These are phyloP conservation scores for Syritta pipiens DNA, from an alignment of 2,888 invertebrate species.

Conservation along the genomic window DNA sequence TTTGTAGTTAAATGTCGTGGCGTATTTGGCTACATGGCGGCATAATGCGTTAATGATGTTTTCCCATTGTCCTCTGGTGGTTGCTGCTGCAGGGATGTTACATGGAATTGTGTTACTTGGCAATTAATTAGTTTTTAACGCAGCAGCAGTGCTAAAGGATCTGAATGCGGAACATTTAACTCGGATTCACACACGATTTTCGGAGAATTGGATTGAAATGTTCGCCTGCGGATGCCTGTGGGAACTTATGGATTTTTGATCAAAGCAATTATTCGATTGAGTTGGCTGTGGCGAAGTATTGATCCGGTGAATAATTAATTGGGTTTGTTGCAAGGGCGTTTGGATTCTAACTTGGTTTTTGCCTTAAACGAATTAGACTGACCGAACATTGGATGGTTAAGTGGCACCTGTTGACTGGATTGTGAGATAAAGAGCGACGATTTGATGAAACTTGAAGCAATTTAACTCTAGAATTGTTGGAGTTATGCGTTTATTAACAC, in stretches of 20 bases:
- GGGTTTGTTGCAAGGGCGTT: no score
- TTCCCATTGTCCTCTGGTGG: constrained; percentile 39
- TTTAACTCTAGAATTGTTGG: no score
- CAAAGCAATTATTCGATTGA: constrained; percentile 6
- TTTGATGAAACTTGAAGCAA: no score
- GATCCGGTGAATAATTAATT: no score
- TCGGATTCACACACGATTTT: constrained; percentile 13
- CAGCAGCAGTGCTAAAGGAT: background rate
- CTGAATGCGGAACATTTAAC: background rate
- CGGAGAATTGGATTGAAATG: constrained; percentile 30
- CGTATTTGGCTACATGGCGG: constrained; percentile 21
- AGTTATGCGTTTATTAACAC: no score
- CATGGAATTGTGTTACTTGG: constrained; percentile 15
- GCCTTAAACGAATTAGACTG: no score
- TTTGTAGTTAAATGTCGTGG: constrained; percentile 38
- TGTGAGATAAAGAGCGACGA: no score
- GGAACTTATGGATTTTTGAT: background rate
- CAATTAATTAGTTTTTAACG: constrained; percentile 45
- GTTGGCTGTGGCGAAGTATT: background rate
- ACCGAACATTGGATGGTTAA: no score
- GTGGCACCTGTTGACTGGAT: no score
- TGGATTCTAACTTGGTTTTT: no score
- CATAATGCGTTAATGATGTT: constrained; percentile 63
- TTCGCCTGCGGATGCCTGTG: background rate
- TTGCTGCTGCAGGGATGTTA: background rate